These are phyloP conservation scores for Hipposideros armiger DNA, from an alignment of 2,113 vertebrate species.

Conservation along the genomic window DNA sequence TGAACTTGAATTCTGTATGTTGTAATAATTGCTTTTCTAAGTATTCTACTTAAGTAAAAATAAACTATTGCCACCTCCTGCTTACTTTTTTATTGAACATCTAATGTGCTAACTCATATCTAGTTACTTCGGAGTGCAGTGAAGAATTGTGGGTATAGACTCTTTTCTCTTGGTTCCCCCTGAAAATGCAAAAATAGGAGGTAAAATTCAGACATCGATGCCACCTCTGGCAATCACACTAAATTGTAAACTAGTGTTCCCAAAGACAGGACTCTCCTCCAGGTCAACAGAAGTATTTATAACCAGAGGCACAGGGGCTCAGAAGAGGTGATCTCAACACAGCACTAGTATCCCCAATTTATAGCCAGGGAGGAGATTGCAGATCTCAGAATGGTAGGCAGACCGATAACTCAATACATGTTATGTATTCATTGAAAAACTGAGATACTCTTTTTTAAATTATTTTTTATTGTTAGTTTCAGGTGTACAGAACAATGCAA, in stretches of 20 bases:
- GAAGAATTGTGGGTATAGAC: neutral
- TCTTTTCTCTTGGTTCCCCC: neutral
- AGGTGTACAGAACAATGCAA: no score
- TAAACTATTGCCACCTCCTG: neutral
- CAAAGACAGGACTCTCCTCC: neutral
- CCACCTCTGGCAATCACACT: neutral
- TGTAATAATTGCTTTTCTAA: conserved; percentile 32
- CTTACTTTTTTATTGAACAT: neutral
- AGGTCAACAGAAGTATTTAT: neutral
- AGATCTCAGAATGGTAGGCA: neutral
- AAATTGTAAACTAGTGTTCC: neutral
- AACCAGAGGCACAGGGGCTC: neutral
- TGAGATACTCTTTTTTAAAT: neutral
- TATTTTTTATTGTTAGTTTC: no score
- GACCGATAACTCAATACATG: neutral
- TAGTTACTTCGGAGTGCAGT: neutral
- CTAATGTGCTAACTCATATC: neutral
- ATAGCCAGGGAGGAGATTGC: neutral
- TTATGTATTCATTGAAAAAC: neutral
- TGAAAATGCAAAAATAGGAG: conserved; percentile 25
- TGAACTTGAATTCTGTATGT: conserved; percentile 21
- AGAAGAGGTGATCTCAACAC: neutral
- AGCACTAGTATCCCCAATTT: neutral
- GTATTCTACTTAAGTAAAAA: conserved; percentile 12
- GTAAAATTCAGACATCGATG: neutral